Percentiles rank a stretch among this genome's conserved stretches.
These are phyloP conservation scores for Leontopithecus rosalia DNA, from an alignment of 2,797 vertebrate genomes.

Conservation along the genomic window DNA sequence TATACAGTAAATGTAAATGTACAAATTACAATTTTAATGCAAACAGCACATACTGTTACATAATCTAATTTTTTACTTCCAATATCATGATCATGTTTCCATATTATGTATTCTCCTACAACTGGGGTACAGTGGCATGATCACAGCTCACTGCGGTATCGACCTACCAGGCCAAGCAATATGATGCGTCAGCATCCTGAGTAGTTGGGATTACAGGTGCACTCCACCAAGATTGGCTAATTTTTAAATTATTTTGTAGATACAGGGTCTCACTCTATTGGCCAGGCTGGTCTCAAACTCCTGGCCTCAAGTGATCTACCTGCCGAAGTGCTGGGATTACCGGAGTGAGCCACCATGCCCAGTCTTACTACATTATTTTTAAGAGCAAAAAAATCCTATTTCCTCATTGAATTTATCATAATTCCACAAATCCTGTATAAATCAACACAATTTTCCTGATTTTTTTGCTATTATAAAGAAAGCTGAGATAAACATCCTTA, in stretches of 20 bases:
- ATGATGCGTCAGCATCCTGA: neutral
- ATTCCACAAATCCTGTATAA: conserved; percentile 30
- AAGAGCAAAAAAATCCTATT: conserved; percentile 27
- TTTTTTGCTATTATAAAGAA: neutral
- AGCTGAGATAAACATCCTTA: neutral
- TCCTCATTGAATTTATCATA: conserved; percentile 12
- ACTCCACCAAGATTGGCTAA: neutral
- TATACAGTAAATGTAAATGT: neutral
- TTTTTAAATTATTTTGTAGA: neutral
- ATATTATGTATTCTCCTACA: neutral
- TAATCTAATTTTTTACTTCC: conserved; percentile 14
- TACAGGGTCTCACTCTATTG: neutral
- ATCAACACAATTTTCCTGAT: neutral
- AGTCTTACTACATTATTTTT: conserved; percentile 8
- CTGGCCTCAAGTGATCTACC: neutral
- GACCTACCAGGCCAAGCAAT: neutral
- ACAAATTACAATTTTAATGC: conserved; percentile 9
- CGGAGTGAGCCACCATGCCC: neutral
- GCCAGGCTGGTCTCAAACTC: neutral
- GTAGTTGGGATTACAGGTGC: neutral
- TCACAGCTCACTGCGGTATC: neutral
- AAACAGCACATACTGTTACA: neutral
- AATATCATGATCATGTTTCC: neutral
- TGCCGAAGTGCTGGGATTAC: neutral
- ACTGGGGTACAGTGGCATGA: neutral